A percentile compares a stretch with the other conserved stretches of the same genome.
Evolutionary conservation across 2,113 vertebrate genomes (phyloP).

Genomic region (Alligator sinensis): DNA sequence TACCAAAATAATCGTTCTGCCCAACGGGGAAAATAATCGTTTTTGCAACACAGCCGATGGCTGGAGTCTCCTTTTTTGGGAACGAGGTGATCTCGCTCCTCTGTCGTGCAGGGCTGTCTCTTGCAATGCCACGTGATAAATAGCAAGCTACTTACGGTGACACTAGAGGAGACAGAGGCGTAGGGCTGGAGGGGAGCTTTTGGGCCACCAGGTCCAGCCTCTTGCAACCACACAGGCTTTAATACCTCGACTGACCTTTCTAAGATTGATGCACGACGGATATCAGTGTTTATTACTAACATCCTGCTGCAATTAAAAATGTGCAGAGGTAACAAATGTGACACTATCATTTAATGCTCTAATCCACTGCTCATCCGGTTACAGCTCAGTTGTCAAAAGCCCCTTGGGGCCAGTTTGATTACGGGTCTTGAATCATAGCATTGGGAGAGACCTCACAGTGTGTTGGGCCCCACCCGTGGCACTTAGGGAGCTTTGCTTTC

Average conservation of each 20-base stretch:
- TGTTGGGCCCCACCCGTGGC: neutral
- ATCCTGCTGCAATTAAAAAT: conserved; percentile 30
- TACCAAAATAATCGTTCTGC: neutral
- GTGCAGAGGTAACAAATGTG: conserved; percentile 47
- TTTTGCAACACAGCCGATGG: neutral
- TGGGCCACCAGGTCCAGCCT: neutral
- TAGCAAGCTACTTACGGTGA: too few relatives aligned
- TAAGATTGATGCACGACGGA: conserved; percentile 6
- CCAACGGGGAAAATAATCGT: neutral
- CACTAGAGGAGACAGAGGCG: too few relatives aligned
- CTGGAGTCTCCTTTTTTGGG: neutral
- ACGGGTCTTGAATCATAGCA: neutral
- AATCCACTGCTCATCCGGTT: neutral
- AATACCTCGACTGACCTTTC: conserved; percentile 26
- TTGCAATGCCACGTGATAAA: too few relatives aligned
- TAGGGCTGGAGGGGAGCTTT: too few relatives aligned
- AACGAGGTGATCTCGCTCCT: neutral
- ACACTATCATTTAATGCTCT: conserved; percentile 36
- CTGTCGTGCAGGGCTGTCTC: neutral
- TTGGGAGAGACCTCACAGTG: neutral
- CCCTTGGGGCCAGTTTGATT: conserved; percentile 38
- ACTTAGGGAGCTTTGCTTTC: conserved; percentile 7
- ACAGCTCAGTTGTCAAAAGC: neutral
- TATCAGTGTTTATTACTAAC: neutral
- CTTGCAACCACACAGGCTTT: neutral